Evolutionary conservation across 1,140 invertebrate species (phyloP).

Genomic region (Drosophila ficusphila): DNA sequence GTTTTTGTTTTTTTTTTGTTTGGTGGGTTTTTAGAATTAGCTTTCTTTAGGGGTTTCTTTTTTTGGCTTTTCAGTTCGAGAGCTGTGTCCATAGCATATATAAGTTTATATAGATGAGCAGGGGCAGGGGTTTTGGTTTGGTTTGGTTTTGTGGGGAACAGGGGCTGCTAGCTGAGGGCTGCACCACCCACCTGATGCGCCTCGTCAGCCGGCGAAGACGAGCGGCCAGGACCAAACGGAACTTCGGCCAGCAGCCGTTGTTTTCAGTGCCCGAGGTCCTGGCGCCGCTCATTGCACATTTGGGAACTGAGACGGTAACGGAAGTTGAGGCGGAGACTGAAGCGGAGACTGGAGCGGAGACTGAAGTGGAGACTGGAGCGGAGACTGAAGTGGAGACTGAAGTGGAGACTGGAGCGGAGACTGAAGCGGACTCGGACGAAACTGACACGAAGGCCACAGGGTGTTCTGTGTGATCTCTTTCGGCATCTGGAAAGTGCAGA

Average conservation of each 20-base stretch:
- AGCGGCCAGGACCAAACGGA: conserved; percentile 47
- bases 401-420: conserved; percentile 17
- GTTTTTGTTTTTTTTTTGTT: conserved; percentile 5
- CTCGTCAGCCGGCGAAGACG: conserved; percentile 59
- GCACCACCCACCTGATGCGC: conserved; percentile 75
- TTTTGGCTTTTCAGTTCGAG: neutral
- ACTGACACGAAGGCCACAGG: conserved; percentile 21
- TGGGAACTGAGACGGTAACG: conserved; percentile 23
- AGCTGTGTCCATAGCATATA: conserved; percentile 2
- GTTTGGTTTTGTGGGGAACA: neutral
- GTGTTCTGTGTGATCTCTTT: conserved; percentile 24
- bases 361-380: conserved; percentile 9
- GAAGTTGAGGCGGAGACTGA: conserved; percentile 1
- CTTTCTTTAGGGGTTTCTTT: neutral
- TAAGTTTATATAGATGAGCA: conserved; percentile 12
- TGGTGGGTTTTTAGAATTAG: neutral
- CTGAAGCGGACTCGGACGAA: conserved; percentile 15
- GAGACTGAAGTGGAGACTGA: neutral
- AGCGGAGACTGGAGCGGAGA: conserved; percentile 14
- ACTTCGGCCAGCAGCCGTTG: conserved; percentile 35
- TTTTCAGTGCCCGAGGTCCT: conserved; percentile 19
- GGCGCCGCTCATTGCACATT: conserved; percentile 26
- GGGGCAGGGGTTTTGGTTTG: too few relatives aligned
- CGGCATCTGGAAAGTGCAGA: conserved; percentile 50
- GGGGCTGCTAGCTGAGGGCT: conserved; percentile 28